These are phyloP conservation scores for Chaunax sp. DNA, from an alignment of 2,797 vertebrate species.

Conservation along the genomic window DNA sequence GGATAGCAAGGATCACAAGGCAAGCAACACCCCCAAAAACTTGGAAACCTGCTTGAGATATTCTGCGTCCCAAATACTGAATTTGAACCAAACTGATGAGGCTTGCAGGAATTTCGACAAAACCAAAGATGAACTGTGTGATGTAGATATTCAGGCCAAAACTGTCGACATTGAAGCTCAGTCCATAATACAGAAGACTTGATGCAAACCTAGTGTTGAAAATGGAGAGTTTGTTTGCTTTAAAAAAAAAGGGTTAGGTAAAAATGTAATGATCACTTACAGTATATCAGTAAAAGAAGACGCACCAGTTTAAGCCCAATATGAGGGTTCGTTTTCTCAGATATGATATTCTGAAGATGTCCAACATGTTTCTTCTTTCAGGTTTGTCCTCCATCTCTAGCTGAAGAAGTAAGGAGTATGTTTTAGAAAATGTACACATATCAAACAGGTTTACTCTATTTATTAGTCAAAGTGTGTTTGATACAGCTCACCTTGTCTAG, in stretches of 20 bases:
- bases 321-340: slow-evolving; percentile 80
- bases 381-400: slow-evolving; percentile 60
- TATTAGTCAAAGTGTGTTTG: not conserved
- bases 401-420: slow-evolving; percentile 46
- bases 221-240: not conserved
- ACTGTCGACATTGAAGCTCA: slow-evolving; percentile 84
- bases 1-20: slow-evolving; percentile 78
- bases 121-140: slow-evolving; percentile 87
- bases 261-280: too few relatives aligned
- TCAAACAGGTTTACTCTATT: too few relatives aligned
- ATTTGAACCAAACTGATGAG: slow-evolving; percentile 69
- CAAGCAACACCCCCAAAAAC: slow-evolving; percentile 80
- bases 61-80: slow-evolving; percentile 81
- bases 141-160: slow-evolving; percentile 71
- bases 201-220: slow-evolving; percentile 84
- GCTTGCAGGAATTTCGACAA: slow-evolving; percentile 81
- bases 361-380: slow-evolving; percentile 69
- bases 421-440: not conserved
- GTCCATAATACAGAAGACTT: slow-evolving; percentile 84
- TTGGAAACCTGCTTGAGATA: slow-evolving; percentile 69
- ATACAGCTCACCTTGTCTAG: slow-evolving; percentile 73
- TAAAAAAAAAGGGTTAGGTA: too few relatives aligned
- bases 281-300: slow-evolving; percentile 7
- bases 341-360: slow-evolving; percentile 72
- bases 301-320: slow-evolving; percentile 82